phyloP scores from a whole-genome alignment of 1,140 invertebrate species.

The Neodiprion pinetum region DNA sequence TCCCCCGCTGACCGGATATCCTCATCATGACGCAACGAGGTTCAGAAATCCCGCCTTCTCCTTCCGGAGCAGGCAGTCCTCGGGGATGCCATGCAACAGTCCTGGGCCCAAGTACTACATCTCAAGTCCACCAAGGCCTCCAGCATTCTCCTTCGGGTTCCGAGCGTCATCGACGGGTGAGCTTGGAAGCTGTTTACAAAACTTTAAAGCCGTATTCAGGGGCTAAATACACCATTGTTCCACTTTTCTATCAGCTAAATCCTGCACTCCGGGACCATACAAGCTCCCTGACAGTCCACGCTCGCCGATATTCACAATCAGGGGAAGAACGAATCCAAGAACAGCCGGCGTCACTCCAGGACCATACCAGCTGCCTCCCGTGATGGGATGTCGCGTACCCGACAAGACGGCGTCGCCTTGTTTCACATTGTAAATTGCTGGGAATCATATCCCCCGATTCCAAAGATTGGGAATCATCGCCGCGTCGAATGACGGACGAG shows the following conservation, averaged over 20 bases:
- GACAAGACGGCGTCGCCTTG: constrained; percentile 26
- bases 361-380: constrained; percentile 35
- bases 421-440: constrained; percentile 39
- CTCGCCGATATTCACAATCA: constrained; percentile 38
- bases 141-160: constrained; percentile 39
- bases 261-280: constrained; percentile 38
- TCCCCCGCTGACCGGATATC: constrained; percentile 45
- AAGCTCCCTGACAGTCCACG: constrained; percentile 24
- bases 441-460: no score
- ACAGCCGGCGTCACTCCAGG: constrained; percentile 30
- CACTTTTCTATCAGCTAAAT: constrained; percentile 1
- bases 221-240: not conserved
- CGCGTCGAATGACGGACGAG: not conserved
- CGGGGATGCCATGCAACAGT: constrained; percentile 7
- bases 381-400: constrained; percentile 11
- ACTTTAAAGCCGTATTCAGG: not conserved
- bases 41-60: constrained; percentile 50
- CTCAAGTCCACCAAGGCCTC: not conserved
- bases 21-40: constrained; percentile 47
- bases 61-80: constrained; percentile 27
- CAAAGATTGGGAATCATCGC: not conserved
- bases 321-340: constrained; percentile 32
- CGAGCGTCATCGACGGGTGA: not conserved
- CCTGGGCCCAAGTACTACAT: constrained; percentile 50
- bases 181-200: not conserved